Evolutionary conservation across 2,797 vertebrate genomes (phyloP).

Genomic region (Clarias pachynema): DNA sequence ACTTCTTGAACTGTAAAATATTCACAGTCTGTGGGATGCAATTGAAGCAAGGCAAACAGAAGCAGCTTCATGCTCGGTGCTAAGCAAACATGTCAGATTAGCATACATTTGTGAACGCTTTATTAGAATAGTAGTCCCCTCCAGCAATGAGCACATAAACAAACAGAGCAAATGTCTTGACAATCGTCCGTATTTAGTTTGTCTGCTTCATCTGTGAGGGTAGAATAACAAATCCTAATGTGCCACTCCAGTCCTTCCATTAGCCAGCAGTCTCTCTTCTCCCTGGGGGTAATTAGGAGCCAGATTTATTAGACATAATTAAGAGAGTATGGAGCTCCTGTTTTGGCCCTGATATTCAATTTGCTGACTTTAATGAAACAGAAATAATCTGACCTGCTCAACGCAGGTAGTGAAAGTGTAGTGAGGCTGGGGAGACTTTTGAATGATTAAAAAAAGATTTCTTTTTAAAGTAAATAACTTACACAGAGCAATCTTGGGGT

Average conservation of each 20-base stretch:
- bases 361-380: conserved; percentile 77
- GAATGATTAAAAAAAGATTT: conserved; percentile 39
- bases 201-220: conserved; percentile 75
- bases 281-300: conserved; percentile 78
- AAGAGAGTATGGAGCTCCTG: conserved; percentile 76
- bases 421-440: conserved; percentile 43
- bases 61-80: conserved; percentile 68
- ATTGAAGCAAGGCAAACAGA: conserved; percentile 56
- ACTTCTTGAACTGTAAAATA: conserved; percentile 16
- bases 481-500: not conserved
- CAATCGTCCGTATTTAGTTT: conserved; percentile 54
- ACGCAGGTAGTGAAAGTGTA: conserved; percentile 51
- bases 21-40: conserved; percentile 15
- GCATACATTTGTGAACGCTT: conserved; percentile 71
- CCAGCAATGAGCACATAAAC: conserved; percentile 72
- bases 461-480: conserved; percentile 27
- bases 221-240: conserved; percentile 83
- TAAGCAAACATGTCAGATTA: conserved; percentile 77
- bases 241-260: conserved; percentile 74
- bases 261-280: conserved; percentile 75
- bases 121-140: conserved; percentile 71
- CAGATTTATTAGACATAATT: conserved; percentile 86
- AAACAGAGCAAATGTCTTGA: conserved; percentile 66
- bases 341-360: conserved; percentile 75
- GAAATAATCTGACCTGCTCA: conserved; percentile 64